Conservation (phyloP, 2,797 vertebrate species). For the Lemur catta region DNA sequence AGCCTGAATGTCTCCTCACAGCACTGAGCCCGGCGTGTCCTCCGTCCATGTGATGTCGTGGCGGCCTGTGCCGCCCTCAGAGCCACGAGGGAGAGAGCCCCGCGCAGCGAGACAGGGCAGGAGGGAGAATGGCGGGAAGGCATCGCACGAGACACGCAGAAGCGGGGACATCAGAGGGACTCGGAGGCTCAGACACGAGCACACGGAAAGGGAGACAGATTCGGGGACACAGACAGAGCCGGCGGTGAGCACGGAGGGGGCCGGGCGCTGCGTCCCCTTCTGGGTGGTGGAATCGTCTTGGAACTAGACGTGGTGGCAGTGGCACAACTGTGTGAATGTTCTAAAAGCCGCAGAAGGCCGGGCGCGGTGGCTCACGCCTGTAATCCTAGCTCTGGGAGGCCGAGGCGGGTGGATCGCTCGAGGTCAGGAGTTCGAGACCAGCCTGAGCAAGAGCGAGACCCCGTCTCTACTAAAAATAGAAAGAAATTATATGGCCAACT, state of each 20-base stretch:
- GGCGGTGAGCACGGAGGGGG: accelerated
- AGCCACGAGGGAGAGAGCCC: neutral
- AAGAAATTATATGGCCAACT: no score
- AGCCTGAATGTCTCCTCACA: neutral
- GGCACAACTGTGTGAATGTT: no score
- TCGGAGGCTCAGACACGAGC: neutral
- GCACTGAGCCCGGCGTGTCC: accelerated
- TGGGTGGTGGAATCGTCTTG: accelerated
- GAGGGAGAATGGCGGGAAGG: neutral
- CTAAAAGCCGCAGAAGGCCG: neutral
- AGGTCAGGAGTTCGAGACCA: no score
- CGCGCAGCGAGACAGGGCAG: accelerated
- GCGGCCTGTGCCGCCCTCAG: neutral
- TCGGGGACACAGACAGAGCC: accelerated
- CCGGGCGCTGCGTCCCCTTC: accelerated
- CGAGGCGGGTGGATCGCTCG: no score
- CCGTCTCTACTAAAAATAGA: no score
- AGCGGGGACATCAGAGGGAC: accelerated
- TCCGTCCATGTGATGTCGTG: neutral
- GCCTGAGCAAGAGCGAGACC: no score
- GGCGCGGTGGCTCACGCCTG: no score
- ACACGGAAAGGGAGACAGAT: neutral
- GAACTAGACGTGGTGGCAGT: accelerated
- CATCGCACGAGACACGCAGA: neutral
- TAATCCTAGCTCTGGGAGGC: no score